Conservation (phyloP, 1,140 invertebrate species). For the Orchestia grillus region DNA sequence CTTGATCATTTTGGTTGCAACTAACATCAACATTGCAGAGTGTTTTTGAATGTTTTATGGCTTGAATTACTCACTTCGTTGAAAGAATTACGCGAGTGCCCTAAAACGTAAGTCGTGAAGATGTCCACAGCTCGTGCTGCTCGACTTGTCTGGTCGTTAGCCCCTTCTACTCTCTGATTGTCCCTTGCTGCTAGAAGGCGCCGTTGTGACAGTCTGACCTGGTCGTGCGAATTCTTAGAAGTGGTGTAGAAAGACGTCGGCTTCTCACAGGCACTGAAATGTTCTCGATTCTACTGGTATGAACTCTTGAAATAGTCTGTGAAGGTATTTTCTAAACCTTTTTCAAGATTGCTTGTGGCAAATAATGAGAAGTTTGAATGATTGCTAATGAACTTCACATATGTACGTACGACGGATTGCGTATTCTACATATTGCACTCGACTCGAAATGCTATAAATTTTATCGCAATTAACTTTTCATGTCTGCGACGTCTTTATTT, state of each 20-base stretch:
- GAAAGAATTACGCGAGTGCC: neutral
- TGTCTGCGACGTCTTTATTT: neutral
- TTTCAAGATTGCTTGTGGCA: neutral
- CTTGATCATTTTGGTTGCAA: neutral
- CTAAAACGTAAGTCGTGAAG: neutral
- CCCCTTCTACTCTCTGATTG: neutral
- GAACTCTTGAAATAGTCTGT: neutral
- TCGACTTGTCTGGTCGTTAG: neutral
- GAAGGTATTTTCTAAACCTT: neutral
- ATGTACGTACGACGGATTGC: neutral
- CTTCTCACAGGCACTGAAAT: neutral
- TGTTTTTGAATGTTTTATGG: neutral
- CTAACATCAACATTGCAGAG: neutral
- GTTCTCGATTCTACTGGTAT: neutral
- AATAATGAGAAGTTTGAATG: neutral
- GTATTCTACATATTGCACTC: neutral
- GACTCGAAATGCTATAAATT: neutral
- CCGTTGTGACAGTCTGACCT: neutral
- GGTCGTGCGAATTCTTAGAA: neutral
- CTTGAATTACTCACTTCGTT: neutral
- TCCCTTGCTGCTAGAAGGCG: neutral
- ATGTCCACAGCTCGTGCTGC: neutral
- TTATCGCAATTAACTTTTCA: neutral
- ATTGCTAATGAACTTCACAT: neutral
- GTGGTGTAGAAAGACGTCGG: neutral